Evolutionary conservation across 2,797 vertebrate species (phyloP).

Genomic region (Thripadectes ignobilis): DNA sequence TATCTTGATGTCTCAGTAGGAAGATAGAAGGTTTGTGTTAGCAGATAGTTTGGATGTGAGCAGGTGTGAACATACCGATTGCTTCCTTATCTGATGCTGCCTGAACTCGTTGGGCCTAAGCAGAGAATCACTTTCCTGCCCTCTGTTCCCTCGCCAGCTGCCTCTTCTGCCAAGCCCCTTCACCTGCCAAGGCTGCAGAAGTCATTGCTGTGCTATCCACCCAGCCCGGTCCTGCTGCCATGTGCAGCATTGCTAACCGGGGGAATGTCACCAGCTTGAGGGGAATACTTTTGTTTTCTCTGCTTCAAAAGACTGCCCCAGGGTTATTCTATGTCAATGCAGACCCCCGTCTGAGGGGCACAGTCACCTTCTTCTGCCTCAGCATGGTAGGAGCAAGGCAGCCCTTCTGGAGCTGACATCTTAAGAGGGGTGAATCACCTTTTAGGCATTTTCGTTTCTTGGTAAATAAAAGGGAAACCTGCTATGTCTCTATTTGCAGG

Average conservation of each 20-base stretch:
- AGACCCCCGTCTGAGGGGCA: background rate
- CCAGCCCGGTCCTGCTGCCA: fast-evolving
- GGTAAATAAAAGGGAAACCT: fast-evolving
- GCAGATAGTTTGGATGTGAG: slow-evolving; percentile 13
- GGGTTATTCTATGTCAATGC: background rate
- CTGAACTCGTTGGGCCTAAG: background rate
- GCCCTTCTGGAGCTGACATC: background rate
- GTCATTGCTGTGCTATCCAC: background rate
- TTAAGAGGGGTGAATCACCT: background rate
- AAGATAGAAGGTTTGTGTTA: slow-evolving; percentile 35
- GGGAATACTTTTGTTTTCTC: background rate
- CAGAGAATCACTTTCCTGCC: background rate
- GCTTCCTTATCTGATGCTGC: slow-evolving; percentile 50
- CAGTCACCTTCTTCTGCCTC: background rate
- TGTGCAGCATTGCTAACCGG: fast-evolving
- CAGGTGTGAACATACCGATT: slow-evolving; percentile 48
- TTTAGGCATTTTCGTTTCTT: background rate
- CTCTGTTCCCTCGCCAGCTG: background rate
- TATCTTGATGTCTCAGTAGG: slow-evolving; percentile 33
- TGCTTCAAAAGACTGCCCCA: background rate
- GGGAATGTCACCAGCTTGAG: background rate
- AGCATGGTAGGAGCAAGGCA: background rate
- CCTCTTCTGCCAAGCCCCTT: background rate
- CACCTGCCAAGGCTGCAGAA: background rate
- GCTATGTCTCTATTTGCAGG: background rate